Evolutionary conservation across 2,797 vertebrate genomes (phyloP).

Genomic region (Nothura maculosa): DNA sequence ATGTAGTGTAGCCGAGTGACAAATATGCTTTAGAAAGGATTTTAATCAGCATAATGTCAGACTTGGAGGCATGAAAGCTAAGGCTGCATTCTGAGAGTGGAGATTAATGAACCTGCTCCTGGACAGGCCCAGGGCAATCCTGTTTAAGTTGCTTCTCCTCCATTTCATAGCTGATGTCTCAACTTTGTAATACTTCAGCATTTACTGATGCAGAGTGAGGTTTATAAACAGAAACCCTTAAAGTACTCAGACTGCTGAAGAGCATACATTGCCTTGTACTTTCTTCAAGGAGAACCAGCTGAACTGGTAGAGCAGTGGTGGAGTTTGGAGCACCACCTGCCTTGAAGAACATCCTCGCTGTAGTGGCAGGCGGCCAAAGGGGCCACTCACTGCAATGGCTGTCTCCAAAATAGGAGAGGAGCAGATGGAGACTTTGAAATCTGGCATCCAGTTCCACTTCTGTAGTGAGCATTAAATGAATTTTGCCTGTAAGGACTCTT

Average conservation of each 20-base stretch:
- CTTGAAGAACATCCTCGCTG: constrained; percentile 67
- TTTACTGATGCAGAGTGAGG: background rate
- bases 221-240: background rate
- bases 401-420: constrained; percentile 56
- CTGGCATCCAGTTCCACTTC: constrained; percentile 66
- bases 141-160: background rate
- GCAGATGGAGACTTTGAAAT: constrained; percentile 68
- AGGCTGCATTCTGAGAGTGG: background rate
- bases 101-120: background rate
- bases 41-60: background rate
- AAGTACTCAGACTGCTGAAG: background rate
- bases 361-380: constrained; percentile 57
- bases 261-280: background rate
- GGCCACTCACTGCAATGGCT: constrained; percentile 57
- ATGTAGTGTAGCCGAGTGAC: background rate
- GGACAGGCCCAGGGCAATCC: background rate
- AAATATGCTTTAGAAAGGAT: background rate
- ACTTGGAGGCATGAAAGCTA: background rate
- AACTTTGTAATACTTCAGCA: background rate
- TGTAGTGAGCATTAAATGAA: constrained; percentile 38
- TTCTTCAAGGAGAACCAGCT: constrained; percentile 47
- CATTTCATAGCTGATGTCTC: background rate
- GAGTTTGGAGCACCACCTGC: constrained; percentile 48
- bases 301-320: constrained; percentile 48
- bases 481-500: constrained; percentile 61